Conservation (phyloP, 2,797 vertebrate genomes). For the Valencia hispanica region DNA sequence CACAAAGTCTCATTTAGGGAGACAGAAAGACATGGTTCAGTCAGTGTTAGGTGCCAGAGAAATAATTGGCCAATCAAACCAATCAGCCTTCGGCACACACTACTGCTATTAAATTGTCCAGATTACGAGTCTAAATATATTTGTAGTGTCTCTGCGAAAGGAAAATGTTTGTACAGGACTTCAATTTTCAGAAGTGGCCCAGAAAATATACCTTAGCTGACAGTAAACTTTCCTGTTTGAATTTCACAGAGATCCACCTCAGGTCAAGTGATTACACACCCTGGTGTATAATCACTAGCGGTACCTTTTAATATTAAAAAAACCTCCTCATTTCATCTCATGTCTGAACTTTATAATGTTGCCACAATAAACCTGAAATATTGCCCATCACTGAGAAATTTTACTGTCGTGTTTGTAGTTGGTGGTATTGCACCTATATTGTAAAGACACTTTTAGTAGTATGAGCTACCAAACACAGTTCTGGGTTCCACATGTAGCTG, state of each 20-base stretch:
- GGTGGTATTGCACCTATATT: neutral
- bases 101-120: conserved; percentile 15
- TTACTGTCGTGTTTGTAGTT: neutral
- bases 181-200: conserved; percentile 7
- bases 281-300: conserved; percentile 20
- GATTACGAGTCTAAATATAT: conserved; percentile 17
- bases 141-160: conserved; percentile 7
- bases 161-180: neutral
- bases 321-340: neutral
- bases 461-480: neutral
- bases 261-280: conserved; percentile 17
- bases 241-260: conserved; percentile 11
- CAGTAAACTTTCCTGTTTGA: conserved; percentile 16
- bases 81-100: conserved; percentile 1
- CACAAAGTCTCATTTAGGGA: conserved; percentile 19
- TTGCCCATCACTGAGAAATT: neutral
- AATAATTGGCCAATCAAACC: conserved; percentile 44
- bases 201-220: conserved; percentile 8
- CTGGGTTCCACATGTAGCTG: neutral
- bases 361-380: neutral
- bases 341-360: neutral
- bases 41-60: conserved; percentile 19
- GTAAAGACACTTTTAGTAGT: neutral
- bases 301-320: conserved; percentile 5
- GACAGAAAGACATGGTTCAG: conserved; percentile 27